Evolutionary conservation across 1,140 invertebrate species (phyloP).

Genomic region (Calephelis virginiensis): DNA sequence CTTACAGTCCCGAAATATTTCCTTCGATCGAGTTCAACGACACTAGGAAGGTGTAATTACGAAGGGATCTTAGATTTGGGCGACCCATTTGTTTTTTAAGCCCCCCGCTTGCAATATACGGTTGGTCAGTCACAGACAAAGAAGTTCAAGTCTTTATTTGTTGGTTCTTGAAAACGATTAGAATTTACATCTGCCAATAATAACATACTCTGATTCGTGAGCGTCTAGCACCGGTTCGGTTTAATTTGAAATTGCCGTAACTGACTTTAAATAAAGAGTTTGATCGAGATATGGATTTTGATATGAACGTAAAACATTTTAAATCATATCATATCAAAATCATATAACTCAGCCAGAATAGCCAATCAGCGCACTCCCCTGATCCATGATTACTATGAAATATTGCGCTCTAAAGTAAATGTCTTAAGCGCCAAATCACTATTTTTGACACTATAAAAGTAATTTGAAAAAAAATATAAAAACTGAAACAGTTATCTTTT

Average conservation of each 20-base stretch:
- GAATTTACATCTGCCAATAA: conserved; percentile 44
- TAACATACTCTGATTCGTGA: conserved; percentile 35
- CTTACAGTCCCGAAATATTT: conserved; percentile 53
- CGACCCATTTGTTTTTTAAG: conserved; percentile 59
- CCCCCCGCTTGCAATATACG: conserved; percentile 52
- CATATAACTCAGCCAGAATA: too few species aligned
- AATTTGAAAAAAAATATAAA: too few species aligned
- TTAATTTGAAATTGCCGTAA: conserved; percentile 7
- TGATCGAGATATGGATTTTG: background rate
- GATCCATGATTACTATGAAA: too few species aligned
- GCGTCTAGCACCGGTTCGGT: conserved; percentile 3
- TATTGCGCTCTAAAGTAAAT: too few species aligned
- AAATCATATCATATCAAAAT: background rate
- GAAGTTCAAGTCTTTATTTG: conserved; percentile 24
- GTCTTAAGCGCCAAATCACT: too few species aligned
- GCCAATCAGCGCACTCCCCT: too few species aligned
- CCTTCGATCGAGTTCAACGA: conserved; percentile 61
- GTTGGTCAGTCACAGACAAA: conserved; percentile 73
- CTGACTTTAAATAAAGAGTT: background rate
- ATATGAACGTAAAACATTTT: too few species aligned
- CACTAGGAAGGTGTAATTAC: conserved; percentile 68
- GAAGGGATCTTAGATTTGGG: conserved; percentile 62
- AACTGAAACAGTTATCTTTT: too few species aligned
- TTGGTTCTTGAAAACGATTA: conserved; percentile 28
- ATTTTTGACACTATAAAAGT: too few species aligned